Percentiles rank a stretch among this genome's conserved stretches.
Evolutionary conservation across 2,113 vertebrate genomes (phyloP).

Genomic region (Vidua chalybeata): DNA sequence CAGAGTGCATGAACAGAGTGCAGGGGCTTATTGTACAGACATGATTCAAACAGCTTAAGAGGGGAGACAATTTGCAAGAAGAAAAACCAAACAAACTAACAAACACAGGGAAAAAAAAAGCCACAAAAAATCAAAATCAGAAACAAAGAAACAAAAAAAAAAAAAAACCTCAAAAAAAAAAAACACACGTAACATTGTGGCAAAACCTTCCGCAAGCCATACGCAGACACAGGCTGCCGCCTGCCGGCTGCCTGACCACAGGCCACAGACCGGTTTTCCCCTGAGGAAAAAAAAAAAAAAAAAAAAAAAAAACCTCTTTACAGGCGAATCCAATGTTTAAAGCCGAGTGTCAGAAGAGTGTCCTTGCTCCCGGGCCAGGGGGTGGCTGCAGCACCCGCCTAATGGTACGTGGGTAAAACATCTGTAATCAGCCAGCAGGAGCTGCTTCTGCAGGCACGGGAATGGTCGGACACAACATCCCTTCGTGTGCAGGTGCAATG

Average conservation of each 20-base stretch:
- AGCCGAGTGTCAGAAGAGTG: background rate
- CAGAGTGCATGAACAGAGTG: background rate
- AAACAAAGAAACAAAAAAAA: no score
- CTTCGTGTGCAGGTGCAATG: rapidly evolving
- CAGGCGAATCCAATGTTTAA: rapidly evolving
- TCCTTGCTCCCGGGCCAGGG: rapidly evolving
- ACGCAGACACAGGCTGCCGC: slow-evolving; percentile 9
- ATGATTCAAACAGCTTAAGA: background rate
- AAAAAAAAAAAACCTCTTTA: rapidly evolving
- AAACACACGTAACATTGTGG: rapidly evolving
- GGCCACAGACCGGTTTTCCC: background rate
- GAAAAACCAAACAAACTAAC: no score
- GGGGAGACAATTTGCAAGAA: background rate
- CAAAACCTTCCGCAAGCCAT: background rate
- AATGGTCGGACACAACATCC: background rate
- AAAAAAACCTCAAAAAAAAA: rapidly evolving
- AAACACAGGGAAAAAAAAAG: background rate
- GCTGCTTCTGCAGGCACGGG: rapidly evolving
- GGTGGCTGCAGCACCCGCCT: background rate
- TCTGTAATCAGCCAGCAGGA: background rate
- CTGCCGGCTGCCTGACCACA: slow-evolving; percentile 14
- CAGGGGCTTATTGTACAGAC: background rate
- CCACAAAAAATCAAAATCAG: background rate
- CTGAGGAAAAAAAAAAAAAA: rapidly evolving
- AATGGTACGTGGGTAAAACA: rapidly evolving